Conservation (phyloP, 2,113 vertebrate genomes). For the Ptychochromis oligacanthus region DNA sequence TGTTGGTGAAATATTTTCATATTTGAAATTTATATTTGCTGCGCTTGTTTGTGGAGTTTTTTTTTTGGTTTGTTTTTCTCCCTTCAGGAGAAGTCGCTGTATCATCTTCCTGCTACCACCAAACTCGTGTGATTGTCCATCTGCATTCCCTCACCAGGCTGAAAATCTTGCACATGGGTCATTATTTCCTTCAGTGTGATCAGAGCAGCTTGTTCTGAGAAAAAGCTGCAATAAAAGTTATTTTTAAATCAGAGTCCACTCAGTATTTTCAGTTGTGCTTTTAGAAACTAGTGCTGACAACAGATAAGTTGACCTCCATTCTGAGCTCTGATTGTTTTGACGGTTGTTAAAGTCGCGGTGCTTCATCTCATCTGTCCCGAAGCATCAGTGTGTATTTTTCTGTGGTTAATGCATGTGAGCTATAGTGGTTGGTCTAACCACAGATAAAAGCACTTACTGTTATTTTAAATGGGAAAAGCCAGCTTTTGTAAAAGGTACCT, state of each 20-base stretch:
- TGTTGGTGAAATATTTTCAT: constrained; percentile 67
- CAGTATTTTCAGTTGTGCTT: constrained; percentile 32
- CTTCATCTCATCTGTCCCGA: constrained; percentile 31
- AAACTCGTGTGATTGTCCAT: constrained; percentile 20
- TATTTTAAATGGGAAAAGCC: not conserved
- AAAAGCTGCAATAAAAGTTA: constrained; percentile 75
- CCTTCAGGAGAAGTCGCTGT: constrained; percentile 11
- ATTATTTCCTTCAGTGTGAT: constrained; percentile 51
- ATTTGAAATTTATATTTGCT: constrained; percentile 61
- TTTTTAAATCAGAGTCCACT: constrained; percentile 73
- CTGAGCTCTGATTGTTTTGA: constrained; percentile 12
- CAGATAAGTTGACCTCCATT: constrained; percentile 4
- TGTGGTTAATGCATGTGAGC: not conserved
- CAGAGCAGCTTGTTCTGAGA: constrained; percentile 50
- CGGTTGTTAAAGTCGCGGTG: constrained; percentile 21
- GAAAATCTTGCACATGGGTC: constrained; percentile 26
- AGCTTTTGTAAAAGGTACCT: constrained; percentile 7
- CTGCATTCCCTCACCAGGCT: constrained; percentile 17
- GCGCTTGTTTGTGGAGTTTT: constrained; percentile 6
- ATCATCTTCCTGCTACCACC: not conserved
- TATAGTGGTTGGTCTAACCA: not conserved
- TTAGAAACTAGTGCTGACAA: not conserved
- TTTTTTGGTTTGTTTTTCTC: constrained; percentile 15
- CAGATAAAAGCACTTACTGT: not conserved
- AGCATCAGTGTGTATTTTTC: not conserved